Evolutionary conservation across 2,113 vertebrate species (phyloP).

Genomic region (Pedetes capensis): DNA sequence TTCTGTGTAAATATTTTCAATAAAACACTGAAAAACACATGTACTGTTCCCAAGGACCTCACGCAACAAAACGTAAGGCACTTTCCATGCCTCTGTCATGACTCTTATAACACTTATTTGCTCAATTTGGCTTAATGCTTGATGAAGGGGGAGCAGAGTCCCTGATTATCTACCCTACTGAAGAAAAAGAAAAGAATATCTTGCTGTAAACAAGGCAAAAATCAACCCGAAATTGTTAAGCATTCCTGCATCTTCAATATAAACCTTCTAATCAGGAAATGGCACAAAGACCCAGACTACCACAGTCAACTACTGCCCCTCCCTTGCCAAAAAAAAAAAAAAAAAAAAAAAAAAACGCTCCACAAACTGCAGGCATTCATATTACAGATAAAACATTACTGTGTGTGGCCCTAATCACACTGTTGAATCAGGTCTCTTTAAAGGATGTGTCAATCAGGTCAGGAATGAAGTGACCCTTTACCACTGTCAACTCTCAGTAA

Average conservation of each 20-base stretch:
- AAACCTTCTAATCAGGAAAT: constrained; percentile 30
- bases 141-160: constrained; percentile 7
- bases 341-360: not conserved
- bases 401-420: not conserved
- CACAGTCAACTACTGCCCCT: not conserved
- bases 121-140: constrained; percentile 37
- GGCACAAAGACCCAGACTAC: not conserved
- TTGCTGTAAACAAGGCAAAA: constrained; percentile 29
- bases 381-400: not conserved
- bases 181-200: constrained; percentile 45
- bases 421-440: not conserved
- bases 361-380: not conserved
- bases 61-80: constrained; percentile 33
- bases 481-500: not conserved
- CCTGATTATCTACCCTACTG: constrained; percentile 14
- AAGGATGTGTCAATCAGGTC: not conserved
- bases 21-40: constrained; percentile 59
- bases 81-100: constrained; percentile 22
- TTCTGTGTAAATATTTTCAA: constrained; percentile 73
- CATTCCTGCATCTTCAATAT: not conserved
- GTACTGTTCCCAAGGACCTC: constrained; percentile 40
- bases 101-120: constrained; percentile 31
- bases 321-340: not conserved
- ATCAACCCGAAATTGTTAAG: constrained; percentile 32
- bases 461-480: not conserved